Percentiles rank a stretch among this genome's conserved stretches.
phyloP scores from a whole-genome alignment of 2,888 invertebrate species.

The Emesis furor region DNA sequence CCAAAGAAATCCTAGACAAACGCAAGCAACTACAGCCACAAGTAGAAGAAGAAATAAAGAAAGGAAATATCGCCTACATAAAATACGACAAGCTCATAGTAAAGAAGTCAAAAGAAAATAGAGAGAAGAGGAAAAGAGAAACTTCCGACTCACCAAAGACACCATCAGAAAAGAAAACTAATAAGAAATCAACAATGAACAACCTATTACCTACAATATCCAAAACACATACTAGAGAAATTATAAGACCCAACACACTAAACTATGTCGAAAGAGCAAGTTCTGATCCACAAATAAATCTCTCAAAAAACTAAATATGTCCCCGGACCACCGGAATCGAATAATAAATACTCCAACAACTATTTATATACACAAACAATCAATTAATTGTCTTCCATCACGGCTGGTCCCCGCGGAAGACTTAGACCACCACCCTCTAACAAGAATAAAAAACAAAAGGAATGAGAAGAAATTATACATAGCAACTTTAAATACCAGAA shows the following conservation, averaged over 20 bases:
- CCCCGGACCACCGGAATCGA: conserved; percentile 36
- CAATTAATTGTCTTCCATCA: conserved; percentile 4
- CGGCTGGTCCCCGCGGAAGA: neutral
- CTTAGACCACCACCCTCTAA: too few species aligned
- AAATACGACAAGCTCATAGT: conserved; percentile 38
- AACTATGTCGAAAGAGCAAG: conserved; percentile 43
- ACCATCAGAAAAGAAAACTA: neutral
- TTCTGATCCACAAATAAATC: conserved; percentile 40
- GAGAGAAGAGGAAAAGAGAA: conserved; percentile 37
- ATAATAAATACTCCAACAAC: conserved; percentile 31
- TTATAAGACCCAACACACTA: conserved; percentile 42
- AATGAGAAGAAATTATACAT: too few species aligned
- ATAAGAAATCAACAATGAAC: conserved; percentile 33
- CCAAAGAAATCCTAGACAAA: too few species aligned
- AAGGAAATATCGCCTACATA: conserved; percentile 46
- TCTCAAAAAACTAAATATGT: conserved; percentile 43
- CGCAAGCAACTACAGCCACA: neutral
- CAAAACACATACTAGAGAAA: conserved; percentile 36
- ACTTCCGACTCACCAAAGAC: conserved; percentile 42
- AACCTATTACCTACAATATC: conserved; percentile 17
- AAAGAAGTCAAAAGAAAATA: conserved; percentile 19
- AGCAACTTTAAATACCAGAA: neutral
- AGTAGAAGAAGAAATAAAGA: conserved; percentile 42
- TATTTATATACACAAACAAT: conserved; percentile 10
- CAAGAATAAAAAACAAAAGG: too few species aligned